Percentiles rank a stretch among this genome's conserved stretches.
Evolutionary conservation across 2,888 invertebrate species (phyloP).

Genomic region (Lasioglossum villosulum): DNA sequence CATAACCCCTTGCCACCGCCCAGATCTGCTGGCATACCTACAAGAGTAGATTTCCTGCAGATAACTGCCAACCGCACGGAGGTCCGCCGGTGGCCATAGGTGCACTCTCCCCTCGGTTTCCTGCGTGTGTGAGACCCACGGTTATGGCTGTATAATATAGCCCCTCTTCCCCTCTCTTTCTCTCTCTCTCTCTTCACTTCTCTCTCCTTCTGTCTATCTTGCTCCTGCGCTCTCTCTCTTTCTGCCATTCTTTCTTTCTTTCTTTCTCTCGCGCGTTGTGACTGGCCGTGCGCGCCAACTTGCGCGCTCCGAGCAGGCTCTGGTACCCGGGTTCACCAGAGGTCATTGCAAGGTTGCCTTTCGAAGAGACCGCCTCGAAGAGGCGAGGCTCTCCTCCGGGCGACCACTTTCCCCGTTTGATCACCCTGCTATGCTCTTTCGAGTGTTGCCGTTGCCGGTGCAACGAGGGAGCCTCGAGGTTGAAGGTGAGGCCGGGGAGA

Average conservation of each 20-base stretch:
- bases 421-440: slow-evolving; percentile 63
- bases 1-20: slow-evolving; percentile 35
- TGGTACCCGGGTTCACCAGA: slow-evolving; percentile 78
- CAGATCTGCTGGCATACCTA: slow-evolving; percentile 77
- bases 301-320: slow-evolving; percentile 40
- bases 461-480: slow-evolving; percentile 53
- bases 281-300: slow-evolving; percentile 20
- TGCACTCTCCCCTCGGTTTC: slow-evolving; percentile 55
- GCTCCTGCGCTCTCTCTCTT: neutral
- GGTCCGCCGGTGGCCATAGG: slow-evolving; percentile 77
- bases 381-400: slow-evolving; percentile 65
- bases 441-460: slow-evolving; percentile 52
- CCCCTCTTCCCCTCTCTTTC: slow-evolving; percentile 32
- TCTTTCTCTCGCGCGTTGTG: slow-evolving; percentile 28
- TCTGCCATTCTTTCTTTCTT: neutral
- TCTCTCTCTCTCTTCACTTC: neutral
- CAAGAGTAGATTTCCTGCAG: slow-evolving; percentile 82
- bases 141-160: slow-evolving; percentile 59
- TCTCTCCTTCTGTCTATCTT: slow-evolving; percentile 18
- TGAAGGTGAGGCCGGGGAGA: slow-evolving; percentile 52
- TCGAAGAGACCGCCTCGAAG: slow-evolving; percentile 72
- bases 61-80: slow-evolving; percentile 82
- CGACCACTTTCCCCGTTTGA: slow-evolving; percentile 73
- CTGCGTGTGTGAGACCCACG: slow-evolving; percentile 47
- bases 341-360: slow-evolving; percentile 83